Evolutionary conservation across 2,888 invertebrate species (phyloP), one percentile per base, ranked within the genome.

Genomic region (Hypercompe scribonia): DNA sequence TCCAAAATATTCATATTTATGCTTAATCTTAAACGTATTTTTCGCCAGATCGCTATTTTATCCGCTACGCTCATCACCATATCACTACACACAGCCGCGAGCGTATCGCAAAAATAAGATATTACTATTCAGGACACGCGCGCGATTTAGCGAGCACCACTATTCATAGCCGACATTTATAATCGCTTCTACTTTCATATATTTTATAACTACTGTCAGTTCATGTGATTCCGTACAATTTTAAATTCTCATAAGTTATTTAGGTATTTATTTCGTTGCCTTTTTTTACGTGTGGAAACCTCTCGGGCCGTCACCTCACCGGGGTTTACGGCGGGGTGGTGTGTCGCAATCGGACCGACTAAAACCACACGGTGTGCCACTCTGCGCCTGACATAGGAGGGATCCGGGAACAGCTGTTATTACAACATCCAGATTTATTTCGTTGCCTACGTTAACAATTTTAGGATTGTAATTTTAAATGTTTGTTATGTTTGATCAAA

Each of bases 121-220:
- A 92, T 92, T 89, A 86, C 87, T 78, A 93, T 91, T 89, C 92
- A 34, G 76, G 81, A 86, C 93, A 93, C 91, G 93, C 90, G 88
- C 79, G 81, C 88, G 84, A 85, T 87, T 87, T 87, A 86, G 85
- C 83, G 71, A 76, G 78, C 81, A 76, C 71, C 68, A 71, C 76
- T 84, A 86, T 86, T 85, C 87, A 83, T 74, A 69, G 81, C 78
- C 77, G 81, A 78, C 78, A 75, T 80, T 77, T 82, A 79, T 78
- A 84, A 82, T 84, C 79, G 78, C 54, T 67, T 65, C 66, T 73
- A 74, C 76, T 75, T 76, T 82, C 78, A 70, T 68, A 65, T 31
- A 65, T 46, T 65, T 46, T 71, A 34, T 70, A 72, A 67, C 36
- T 67, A 58, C 65, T 65, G 70, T 64, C 28, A 63, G 11, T 66